These are phyloP conservation scores for Serinus canaria DNA, from an alignment of 2,113 vertebrate genomes.

Conservation along the genomic window DNA sequence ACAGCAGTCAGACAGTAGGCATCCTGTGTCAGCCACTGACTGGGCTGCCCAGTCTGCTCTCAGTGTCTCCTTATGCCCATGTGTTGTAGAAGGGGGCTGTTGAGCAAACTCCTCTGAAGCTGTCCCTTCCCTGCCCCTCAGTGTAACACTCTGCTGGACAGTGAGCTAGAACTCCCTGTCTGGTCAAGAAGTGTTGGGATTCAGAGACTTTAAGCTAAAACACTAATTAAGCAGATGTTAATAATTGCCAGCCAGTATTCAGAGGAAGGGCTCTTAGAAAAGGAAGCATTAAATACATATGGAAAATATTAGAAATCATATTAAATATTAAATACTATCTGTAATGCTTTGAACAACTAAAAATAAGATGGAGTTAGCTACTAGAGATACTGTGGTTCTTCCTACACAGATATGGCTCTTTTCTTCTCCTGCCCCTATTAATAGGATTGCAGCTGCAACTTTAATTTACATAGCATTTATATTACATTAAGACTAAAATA, in stretches of 20 bases:
- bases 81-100: not conserved
- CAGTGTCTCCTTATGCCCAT: not conserved
- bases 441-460: slow-evolving; percentile 11
- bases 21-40: not conserved
- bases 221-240: not conserved
- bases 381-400: not conserved
- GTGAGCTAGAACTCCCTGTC: not conserved
- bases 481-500: not conserved
- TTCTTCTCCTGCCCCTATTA: slow-evolving; percentile 25
- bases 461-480: not conserved
- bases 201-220: not conserved
- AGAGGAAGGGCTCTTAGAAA: not conserved
- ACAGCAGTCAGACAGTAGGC: not conserved
- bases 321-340: not conserved
- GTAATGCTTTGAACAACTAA: not conserved
- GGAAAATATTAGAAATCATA: not conserved
- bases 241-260: not conserved
- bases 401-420: not conserved
- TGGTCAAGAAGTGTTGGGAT: not conserved
- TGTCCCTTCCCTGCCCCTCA: not conserved
- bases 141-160: not conserved
- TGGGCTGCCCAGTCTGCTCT: not conserved
- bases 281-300: not conserved
- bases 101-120: not conserved
- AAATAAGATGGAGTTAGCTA: not conserved